Conservation (phyloP, 2,888 invertebrate genomes). For the Drosophila yooni region DNA sequence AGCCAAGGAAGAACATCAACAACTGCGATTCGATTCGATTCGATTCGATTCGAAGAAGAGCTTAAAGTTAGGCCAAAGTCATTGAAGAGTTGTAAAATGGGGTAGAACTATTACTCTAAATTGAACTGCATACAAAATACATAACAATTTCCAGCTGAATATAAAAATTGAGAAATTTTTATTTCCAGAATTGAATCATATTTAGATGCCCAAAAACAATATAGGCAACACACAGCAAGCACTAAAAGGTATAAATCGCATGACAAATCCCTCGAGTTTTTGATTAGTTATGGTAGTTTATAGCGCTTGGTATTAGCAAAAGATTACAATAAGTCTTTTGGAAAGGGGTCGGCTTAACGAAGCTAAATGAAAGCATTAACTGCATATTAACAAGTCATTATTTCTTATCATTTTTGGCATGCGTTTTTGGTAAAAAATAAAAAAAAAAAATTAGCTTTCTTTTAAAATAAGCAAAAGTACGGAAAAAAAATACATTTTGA, state of each 20-base stretch:
- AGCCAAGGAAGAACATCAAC: not conserved
- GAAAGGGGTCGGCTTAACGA: no score
- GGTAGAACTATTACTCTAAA: not conserved
- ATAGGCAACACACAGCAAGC: constrained; percentile 28
- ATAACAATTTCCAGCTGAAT: constrained; percentile 15
- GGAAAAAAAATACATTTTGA: not conserved
- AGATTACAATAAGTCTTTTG: not conserved
- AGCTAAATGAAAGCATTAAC: not conserved
- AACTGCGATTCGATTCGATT: not conserved
- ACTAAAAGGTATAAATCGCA: constrained; percentile 29
- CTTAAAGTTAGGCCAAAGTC: not conserved
- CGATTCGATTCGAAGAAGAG: constrained; percentile 2
- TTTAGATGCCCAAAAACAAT: constrained; percentile 29
- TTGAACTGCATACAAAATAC: not conserved
- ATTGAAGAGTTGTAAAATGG: not conserved
- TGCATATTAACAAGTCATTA: not conserved
- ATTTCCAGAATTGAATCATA: constrained; percentile 40
- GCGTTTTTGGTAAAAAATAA: not conserved
- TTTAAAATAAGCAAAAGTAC: not conserved
- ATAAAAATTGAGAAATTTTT: constrained; percentile 39
- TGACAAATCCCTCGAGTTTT: constrained; percentile 17
- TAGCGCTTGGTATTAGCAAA: not conserved
- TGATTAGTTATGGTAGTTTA: constrained; percentile 3
- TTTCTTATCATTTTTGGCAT: constrained; percentile 1
- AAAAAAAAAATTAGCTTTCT: not conserved